Evolutionary conservation across 2,113 vertebrate genomes (phyloP).

Genomic region (Dipodomys ordii): DNA sequence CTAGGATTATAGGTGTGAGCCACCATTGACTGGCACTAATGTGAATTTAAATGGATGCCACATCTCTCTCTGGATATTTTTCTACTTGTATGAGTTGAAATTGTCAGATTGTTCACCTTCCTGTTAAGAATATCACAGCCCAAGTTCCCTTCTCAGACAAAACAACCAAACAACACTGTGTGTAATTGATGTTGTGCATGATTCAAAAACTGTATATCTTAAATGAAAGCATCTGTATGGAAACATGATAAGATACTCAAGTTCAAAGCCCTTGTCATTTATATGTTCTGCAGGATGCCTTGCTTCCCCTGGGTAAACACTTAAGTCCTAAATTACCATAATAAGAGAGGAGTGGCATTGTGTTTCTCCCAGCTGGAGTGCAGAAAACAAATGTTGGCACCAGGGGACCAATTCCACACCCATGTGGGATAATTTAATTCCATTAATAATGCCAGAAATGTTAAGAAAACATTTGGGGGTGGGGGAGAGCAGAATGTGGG

Average conservation of each 20-base stretch:
- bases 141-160: background rate
- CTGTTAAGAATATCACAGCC: background rate
- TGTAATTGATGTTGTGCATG: slow-evolving; percentile 4
- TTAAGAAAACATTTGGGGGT: slow-evolving; percentile 59
- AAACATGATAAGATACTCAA: slow-evolving; percentile 49
- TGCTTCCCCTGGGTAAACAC: slow-evolving; percentile 11
- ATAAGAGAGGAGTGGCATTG: slow-evolving; percentile 45
- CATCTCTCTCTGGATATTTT: background rate
- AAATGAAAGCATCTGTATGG: slow-evolving; percentile 63
- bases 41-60: background rate
- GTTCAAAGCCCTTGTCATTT: slow-evolving; percentile 35
- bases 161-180: background rate
- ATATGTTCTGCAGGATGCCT: slow-evolving; percentile 21
- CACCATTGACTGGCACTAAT: background rate
- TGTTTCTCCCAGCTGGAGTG: slow-evolving; percentile 56
- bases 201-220: slow-evolving; percentile 50
- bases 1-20: too few relatives aligned
- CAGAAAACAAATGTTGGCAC: slow-evolving; percentile 63
- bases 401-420: slow-evolving; percentile 53
- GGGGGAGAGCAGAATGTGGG: slow-evolving; percentile 16
- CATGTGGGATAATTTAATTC: slow-evolving; percentile 72
- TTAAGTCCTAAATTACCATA: slow-evolving; percentile 4
- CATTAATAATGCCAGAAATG: slow-evolving; percentile 76
- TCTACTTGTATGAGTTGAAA: background rate
- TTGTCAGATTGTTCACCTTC: background rate